phyloP scores from a whole-genome alignment of 2,797 vertebrate species.

The Leuciscus waleckii region DNA sequence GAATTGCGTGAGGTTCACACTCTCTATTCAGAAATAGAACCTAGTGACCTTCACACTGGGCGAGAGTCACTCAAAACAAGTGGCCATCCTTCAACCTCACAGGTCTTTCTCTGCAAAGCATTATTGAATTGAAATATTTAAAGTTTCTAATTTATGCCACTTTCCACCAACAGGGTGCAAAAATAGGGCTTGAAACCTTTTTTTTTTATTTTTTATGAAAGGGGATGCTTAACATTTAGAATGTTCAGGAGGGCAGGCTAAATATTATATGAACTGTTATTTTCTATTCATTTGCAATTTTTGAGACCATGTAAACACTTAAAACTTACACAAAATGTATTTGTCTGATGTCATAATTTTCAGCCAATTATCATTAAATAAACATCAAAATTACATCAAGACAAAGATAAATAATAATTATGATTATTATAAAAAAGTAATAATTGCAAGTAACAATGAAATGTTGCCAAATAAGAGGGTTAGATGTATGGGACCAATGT shows the following conservation, averaged over 20 bases:
- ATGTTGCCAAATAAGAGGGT: too few relatives aligned
- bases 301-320: background rate
- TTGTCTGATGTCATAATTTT: background rate
- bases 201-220: background rate
- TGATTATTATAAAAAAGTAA: too few relatives aligned
- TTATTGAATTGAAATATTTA: background rate
- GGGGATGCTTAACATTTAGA: background rate
- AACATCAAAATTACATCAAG: background rate
- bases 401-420: background rate
- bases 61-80: slow-evolving; percentile 56
- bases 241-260: background rate
- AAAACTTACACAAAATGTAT: background rate
- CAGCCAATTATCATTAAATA: background rate
- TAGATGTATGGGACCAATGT: too few relatives aligned
- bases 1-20: slow-evolving; percentile 82
- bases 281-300: background rate
- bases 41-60: slow-evolving; percentile 65
- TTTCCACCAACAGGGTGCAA: background rate
- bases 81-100: slow-evolving; percentile 31
- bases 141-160: background rate
- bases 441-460: too few relatives aligned
- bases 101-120: slow-evolving; percentile 14
- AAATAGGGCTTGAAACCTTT: background rate
- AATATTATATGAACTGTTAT: slow-evolving; percentile 15
- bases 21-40: slow-evolving; percentile 73